Percentiles rank a stretch among this genome's conserved stretches.
Evolutionary conservation across 2,888 invertebrate genomes (phyloP).

Genomic region (Plebejus melissa): DNA sequence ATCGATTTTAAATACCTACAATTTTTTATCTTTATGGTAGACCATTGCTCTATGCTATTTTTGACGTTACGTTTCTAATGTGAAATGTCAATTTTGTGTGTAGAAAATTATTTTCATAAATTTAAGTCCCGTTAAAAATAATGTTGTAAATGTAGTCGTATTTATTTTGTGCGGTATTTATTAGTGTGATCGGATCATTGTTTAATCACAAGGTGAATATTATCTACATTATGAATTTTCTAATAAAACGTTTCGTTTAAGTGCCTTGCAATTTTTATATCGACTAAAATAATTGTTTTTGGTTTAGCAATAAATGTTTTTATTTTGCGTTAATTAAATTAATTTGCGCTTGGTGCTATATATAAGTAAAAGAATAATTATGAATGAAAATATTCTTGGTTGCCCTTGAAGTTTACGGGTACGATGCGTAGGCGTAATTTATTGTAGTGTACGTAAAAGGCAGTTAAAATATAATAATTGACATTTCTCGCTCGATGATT

Average conservation of each 20-base stretch:
- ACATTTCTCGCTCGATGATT: slow-evolving; percentile 26
- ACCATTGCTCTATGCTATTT: not conserved
- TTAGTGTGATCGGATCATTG: slow-evolving; percentile 17
- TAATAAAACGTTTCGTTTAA: not conserved
- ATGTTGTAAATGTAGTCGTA: slow-evolving; percentile 46
- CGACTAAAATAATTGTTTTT: not conserved
- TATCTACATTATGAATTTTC: not conserved
- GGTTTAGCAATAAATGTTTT: slow-evolving; percentile 6
- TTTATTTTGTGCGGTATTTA: slow-evolving; percentile 38
- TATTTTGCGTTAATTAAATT: not conserved
- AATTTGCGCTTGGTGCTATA: not conserved
- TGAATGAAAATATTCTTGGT: not conserved
- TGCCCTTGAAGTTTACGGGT: slow-evolving; percentile 1
- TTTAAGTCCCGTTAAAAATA: slow-evolving; percentile 43
- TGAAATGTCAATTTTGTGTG: slow-evolving; percentile 40
- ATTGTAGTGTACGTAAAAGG: slow-evolving; percentile 21
- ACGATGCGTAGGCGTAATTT: slow-evolving; percentile 29
- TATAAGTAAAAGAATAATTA: not conserved
- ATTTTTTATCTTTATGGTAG: too few relatives aligned
- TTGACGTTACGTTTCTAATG: slow-evolving; percentile 37
- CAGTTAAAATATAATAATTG: slow-evolving; percentile 18
- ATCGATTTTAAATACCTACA: not conserved
- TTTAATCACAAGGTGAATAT: slow-evolving; percentile 26
- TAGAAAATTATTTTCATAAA: slow-evolving; percentile 44
- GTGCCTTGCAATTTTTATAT: slow-evolving; percentile 2